Evolutionary conservation across 2,113 vertebrate species (phyloP).

Genomic region (Trogon surrucura): DNA sequence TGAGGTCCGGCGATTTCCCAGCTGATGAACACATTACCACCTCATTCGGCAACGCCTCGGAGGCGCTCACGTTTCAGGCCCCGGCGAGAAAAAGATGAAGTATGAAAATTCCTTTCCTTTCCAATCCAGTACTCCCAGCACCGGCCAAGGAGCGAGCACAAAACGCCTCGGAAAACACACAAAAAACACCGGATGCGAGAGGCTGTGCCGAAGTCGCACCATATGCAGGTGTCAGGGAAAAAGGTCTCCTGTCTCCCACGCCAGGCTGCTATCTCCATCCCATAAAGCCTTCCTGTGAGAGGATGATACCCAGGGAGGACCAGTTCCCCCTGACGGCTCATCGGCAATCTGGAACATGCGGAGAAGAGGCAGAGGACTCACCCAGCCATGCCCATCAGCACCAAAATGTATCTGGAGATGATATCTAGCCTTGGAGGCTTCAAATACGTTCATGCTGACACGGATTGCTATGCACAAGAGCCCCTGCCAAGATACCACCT

Average conservation of each 20-base stretch:
- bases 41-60: constrained; percentile 62
- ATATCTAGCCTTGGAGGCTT: not conserved
- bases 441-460: not conserved
- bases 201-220: constrained; percentile 47
- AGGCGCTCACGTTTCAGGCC: constrained; percentile 66
- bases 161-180: constrained; percentile 54
- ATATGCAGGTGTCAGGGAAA: constrained; percentile 71
- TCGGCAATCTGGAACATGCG: not conserved
- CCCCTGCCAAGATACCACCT: not conserved
- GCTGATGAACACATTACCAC: constrained; percentile 73
- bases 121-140: constrained; percentile 64
- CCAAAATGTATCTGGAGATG: not conserved
- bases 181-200: constrained; percentile 45
- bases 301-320: not conserved
- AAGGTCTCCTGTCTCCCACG: constrained; percentile 61
- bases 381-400: rapidly evolving
- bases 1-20: constrained; percentile 49
- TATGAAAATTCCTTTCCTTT: constrained; percentile 73
- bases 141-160: constrained; percentile 42
- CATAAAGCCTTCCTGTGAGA: not conserved
- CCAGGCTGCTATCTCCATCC: constrained; percentile 39
- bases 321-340: not conserved
- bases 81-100: constrained; percentile 67
- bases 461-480: not conserved
- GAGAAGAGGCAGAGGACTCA: rapidly evolving